These are phyloP conservation scores for Mesoclemmys tuberculata DNA, from an alignment of 2,113 vertebrate genomes.

Conservation along the genomic window DNA sequence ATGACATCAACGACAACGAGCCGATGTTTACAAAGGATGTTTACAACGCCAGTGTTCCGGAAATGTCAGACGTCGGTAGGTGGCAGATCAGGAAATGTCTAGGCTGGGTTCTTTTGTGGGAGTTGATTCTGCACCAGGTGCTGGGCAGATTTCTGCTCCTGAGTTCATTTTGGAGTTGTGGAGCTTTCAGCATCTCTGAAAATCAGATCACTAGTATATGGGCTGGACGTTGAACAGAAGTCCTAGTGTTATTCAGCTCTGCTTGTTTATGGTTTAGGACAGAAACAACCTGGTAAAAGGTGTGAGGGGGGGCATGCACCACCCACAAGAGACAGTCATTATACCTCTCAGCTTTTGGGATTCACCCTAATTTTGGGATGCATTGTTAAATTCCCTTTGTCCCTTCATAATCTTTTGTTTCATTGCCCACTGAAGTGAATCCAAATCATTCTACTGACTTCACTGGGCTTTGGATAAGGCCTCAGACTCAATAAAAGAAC, in stretches of 20 bases:
- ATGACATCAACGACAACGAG: conserved; percentile 98
- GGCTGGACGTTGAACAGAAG: not conserved
- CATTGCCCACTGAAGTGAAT: not conserved
- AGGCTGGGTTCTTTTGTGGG: not conserved
- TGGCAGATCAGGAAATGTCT: conserved; percentile 35
- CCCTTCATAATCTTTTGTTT: not conserved
- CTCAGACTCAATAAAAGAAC: conserved; percentile 8
- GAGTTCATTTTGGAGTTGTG: not conserved
- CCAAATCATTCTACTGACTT: not conserved
- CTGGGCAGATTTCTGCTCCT: not conserved
- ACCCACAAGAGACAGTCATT: not conserved
- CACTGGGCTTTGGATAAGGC: not conserved
- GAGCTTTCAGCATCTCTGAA: not conserved
- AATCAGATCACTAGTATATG: not conserved
- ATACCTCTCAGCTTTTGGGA: not conserved
- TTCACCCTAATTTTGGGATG: not conserved
- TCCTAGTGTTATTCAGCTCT: not conserved
- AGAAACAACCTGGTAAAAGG: not conserved
- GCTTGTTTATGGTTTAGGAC: not conserved
- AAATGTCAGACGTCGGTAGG: conserved; percentile 96
- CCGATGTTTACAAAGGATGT: conserved; percentile 92
- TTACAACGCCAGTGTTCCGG: conserved; percentile 90
- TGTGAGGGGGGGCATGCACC: not conserved
- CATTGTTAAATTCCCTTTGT: not conserved
- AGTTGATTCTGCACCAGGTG: not conserved